These are phyloP conservation scores for Lordiphosa andalusiaca DNA, from an alignment of 2,888 invertebrate species.

Conservation along the genomic window DNA sequence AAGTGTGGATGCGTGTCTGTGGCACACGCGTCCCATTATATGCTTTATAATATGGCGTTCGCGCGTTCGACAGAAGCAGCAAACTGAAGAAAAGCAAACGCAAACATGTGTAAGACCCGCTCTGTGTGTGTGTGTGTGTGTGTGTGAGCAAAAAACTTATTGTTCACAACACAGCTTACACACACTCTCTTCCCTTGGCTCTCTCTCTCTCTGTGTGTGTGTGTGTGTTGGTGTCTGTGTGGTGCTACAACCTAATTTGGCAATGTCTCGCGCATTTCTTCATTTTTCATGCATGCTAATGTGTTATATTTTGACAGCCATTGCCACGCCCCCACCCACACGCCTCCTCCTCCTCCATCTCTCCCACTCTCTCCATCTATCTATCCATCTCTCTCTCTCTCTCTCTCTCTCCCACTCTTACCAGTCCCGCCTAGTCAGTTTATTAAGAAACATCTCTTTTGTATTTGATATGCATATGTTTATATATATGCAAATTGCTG, in stretches of 20 bases:
- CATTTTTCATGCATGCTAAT: conserved; percentile 71
- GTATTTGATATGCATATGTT: conserved; percentile 1
- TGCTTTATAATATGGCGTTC: conserved; percentile 56
- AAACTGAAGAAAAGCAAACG: conserved; percentile 13
- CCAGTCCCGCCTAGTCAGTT: conserved; percentile 24
- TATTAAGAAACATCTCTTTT: conserved; percentile 6
- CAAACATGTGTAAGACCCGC: conserved; percentile 48
- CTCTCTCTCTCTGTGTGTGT: conserved; percentile 18
- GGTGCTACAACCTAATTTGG: conserved; percentile 58
- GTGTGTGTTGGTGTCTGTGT: conserved; percentile 10
- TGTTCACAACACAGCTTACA: conserved; percentile 28
- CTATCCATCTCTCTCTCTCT: conserved; percentile 4
- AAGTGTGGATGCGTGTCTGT: conserved; percentile 53
- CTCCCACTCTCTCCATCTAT: no score
- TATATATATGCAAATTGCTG: conserved; percentile 10
- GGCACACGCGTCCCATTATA: conserved; percentile 66
- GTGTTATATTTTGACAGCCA: conserved; percentile 65
- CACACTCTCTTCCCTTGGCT: no score
- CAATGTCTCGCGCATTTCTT: conserved; percentile 60
- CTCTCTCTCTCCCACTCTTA: conserved; percentile 1
- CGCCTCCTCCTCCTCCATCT: neutral
- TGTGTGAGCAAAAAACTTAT: conserved; percentile 42
- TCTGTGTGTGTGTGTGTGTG: conserved; percentile 10
- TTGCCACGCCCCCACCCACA: neutral
- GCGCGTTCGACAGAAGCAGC: conserved; percentile 16